Percentiles rank a stretch among this genome's conserved stretches.
phyloP scores from a whole-genome alignment of 2,797 vertebrate genomes.

The Rhinichthys osculus region DNA sequence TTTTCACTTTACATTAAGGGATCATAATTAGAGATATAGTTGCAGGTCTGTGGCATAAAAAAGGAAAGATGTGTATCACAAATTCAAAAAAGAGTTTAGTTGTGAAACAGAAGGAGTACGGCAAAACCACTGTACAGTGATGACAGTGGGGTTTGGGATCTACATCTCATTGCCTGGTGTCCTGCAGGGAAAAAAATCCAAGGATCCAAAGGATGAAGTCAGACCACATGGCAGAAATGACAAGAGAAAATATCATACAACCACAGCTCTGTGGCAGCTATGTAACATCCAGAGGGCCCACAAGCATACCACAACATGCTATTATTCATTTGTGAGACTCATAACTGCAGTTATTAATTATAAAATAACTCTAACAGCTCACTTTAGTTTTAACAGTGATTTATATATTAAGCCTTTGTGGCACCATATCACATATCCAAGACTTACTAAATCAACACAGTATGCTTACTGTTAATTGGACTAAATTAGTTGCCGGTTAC shows the following conservation, averaged over 20 bases:
- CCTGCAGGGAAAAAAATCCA: not conserved
- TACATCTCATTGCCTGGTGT: not conserved
- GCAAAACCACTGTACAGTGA: not conserved
- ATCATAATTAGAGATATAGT: not conserved
- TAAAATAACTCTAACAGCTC: not conserved
- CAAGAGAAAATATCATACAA: not conserved
- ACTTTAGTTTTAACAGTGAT: conserved; percentile 3
- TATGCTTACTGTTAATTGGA: conserved; percentile 11
- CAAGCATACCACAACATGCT: not conserved
- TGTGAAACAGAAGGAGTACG: not conserved
- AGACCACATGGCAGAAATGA: conserved; percentile 8
- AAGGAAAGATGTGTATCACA: too few species aligned
- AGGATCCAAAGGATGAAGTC: conserved; percentile 5
- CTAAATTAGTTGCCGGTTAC: conserved; percentile 3
- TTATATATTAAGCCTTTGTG: conserved; percentile 6
- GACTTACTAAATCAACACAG: conserved; percentile 4
- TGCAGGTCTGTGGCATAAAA: not conserved
- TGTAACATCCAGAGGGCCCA: conserved; percentile 2
- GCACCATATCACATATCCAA: not conserved
- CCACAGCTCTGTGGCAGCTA: conserved; percentile 21
- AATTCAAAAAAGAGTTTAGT: not conserved
- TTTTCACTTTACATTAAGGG: not conserved
- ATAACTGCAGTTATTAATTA: conserved; percentile 5
- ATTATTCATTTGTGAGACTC: conserved; percentile 1
- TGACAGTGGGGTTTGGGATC: not conserved